Base-by-base conservation (phyloP, 2,113 vertebrate species). In the Recurvirostra avosetta region DNA sequence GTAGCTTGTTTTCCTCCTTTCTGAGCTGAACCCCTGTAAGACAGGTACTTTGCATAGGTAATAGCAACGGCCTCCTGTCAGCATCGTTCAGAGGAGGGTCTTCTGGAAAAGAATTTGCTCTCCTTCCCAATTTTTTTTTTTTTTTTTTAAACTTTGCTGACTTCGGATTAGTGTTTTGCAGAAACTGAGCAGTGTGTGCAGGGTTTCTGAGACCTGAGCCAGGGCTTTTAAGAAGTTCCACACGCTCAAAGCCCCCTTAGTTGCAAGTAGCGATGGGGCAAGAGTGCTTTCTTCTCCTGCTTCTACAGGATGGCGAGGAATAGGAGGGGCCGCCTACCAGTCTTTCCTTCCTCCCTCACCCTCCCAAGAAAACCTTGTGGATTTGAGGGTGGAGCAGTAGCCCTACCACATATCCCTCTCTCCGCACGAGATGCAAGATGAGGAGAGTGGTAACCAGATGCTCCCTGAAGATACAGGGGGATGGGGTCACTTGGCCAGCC, bases 231-330 rank as follows among this genome's bases (percentile, higher is more conserved):
- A 63, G 63, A 47, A 73, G 40, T 75, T 72, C 80, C 85, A 75
- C 62, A 45, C 5, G 5, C 77, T 76, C 77, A 34, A 62, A 92
- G 90, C 58, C 74, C 83, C 86, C 41, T 72, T 91, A 95, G 90
- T 72, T n/a, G 27, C 53, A 78, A 91, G 83, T 77, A 91, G 91
- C 30, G 14, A 68, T 86, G 92, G 89, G 96, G 86, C 95, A 92
- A 88, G 86, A 95, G 93, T 92, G 72, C 93, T 96, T 96, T 91
- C 91, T 96, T 94, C 96, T 96, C 94, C 93, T 95, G 95, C 91
- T 97, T 96, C 91, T 88, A 83, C 91, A 95, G 93, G 95, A 94
- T 92, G 95, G 89, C 52, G 9, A 91, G 88, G 63, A 96, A 63
- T 94, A 93, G 96, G 86, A 96, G 89, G 73, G 93, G 79, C 79